These are phyloP conservation scores for Chloroceryle amazona DNA, from an alignment of 2,797 vertebrate genomes.

Conservation along the genomic window DNA sequence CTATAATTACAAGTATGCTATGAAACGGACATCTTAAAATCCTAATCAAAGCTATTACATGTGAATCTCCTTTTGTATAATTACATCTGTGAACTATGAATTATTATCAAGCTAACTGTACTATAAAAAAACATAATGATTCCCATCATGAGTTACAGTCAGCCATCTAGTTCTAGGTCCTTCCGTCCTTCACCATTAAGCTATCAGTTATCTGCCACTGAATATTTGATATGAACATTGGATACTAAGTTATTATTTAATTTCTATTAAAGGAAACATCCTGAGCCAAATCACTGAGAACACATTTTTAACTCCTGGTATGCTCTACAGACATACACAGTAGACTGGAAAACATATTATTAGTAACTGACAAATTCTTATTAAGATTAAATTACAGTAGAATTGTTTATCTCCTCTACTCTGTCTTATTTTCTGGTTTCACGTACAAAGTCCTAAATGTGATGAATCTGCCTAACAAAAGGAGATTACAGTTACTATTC, in stretches of 20 bases:
- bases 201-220: background rate
- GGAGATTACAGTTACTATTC: slow-evolving; percentile 48
- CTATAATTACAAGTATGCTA: background rate
- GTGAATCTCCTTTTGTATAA: background rate
- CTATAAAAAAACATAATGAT: background rate
- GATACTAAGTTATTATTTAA: background rate
- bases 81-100: background rate
- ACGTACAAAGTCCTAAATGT: slow-evolving; percentile 26
- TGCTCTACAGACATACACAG: background rate
- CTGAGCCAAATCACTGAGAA: background rate
- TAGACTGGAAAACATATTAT: background rate
- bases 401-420: slow-evolving; percentile 4
- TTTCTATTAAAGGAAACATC: slow-evolving; percentile 17
- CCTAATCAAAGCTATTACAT: background rate
- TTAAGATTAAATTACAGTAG: background rate
- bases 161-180: background rate
- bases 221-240: background rate
- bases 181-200: background rate
- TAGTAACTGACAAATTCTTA: background rate
- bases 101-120: background rate
- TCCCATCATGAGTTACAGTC: background rate
- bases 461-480: slow-evolving; percentile 34
- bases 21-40: background rate
- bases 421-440: background rate
- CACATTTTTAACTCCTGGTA: background rate